These are phyloP conservation scores for Parochlus steinenii DNA, from an alignment of 2,888 invertebrate species.

Conservation along the genomic window DNA sequence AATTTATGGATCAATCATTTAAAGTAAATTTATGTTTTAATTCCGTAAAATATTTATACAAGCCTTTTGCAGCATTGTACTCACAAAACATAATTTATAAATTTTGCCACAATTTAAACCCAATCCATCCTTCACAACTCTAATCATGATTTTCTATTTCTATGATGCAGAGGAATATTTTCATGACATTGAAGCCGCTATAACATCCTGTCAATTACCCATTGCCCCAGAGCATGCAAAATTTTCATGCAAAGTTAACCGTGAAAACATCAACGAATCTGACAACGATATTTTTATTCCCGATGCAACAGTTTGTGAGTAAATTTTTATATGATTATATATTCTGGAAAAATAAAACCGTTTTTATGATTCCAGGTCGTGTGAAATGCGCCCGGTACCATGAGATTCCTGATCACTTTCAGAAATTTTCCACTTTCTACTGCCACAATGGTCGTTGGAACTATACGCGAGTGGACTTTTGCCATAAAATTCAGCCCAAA, in stretches of 20 bases:
- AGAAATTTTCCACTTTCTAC: conserved; percentile 12
- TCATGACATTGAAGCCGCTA: conserved; percentile 5
- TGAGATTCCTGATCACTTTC: conserved; percentile 15
- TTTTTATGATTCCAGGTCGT: no score
- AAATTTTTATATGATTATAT: no score
- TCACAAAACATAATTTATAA: no score
- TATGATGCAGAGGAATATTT: conserved; percentile 6
- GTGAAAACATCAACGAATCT: conserved; percentile 12
- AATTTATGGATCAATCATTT: no score
- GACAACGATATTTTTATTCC: conserved; percentile 14
- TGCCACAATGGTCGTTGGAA: conserved; percentile 16
- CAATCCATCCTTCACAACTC: no score
- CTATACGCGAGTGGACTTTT: conserved; percentile 15
- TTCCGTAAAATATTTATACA: no score
- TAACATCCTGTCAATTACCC: conserved; percentile 14
- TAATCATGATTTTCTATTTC: not conserved
- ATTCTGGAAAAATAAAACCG: no score
- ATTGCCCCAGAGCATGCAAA: conserved; percentile 15
- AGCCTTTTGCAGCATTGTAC: no score
- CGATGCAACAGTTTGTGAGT: conserved; percentile 16
- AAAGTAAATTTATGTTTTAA: no score
- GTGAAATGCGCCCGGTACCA: conserved; percentile 15
- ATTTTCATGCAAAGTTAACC: conserved; percentile 16
- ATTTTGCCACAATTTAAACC: no score
- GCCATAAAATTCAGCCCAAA: conserved; percentile 13